A percentile compares a stretch with the other conserved stretches of the same genome.
These are phyloP conservation scores for Dyspetes luteomarginatus DNA, from an alignment of 2,888 invertebrate genomes.

Conservation along the genomic window DNA sequence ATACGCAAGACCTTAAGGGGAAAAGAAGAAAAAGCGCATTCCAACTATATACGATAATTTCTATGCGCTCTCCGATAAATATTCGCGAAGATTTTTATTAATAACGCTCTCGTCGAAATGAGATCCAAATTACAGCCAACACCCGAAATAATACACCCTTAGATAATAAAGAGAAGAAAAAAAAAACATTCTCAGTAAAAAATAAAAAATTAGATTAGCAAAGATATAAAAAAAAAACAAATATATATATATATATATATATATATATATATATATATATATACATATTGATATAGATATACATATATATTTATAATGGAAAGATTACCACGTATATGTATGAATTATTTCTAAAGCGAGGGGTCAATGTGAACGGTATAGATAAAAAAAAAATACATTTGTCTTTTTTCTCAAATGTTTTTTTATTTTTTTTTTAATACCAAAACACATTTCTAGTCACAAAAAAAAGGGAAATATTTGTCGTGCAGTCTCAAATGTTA, in stretches of 20 bases:
- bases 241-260: slow-evolving; percentile 45
- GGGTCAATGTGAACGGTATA: slow-evolving; percentile 37
- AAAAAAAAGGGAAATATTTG: no score
- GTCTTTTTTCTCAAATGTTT: neutral
- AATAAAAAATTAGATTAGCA: slow-evolving; percentile 55
- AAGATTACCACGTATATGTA: slow-evolving; percentile 59
- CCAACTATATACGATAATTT: slow-evolving; percentile 1
- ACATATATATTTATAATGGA: slow-evolving; percentile 66
- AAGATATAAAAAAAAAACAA: slow-evolving; percentile 58
- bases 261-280: slow-evolving; percentile 59
- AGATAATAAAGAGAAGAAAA: slow-evolving; percentile 23
- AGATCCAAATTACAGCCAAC: slow-evolving; percentile 19
- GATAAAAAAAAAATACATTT: slow-evolving; percentile 4
- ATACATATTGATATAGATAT: slow-evolving; percentile 50
- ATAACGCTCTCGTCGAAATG: slow-evolving; percentile 7
- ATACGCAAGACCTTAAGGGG: slow-evolving; percentile 14
- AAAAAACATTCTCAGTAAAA: slow-evolving; percentile 36
- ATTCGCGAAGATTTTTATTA: slow-evolving; percentile 1
- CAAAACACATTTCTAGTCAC: slow-evolving; percentile 13
- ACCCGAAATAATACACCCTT: slow-evolving; percentile 45
- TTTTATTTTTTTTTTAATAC: slow-evolving; percentile 10
- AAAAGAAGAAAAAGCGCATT: neutral
- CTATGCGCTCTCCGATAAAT: slow-evolving; percentile 16
- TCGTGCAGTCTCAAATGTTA: no score
- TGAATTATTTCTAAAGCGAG: slow-evolving; percentile 48